Base-by-base conservation (phyloP, 2,113 vertebrate genomes). In the Pachypanchax playfairii region DNA sequence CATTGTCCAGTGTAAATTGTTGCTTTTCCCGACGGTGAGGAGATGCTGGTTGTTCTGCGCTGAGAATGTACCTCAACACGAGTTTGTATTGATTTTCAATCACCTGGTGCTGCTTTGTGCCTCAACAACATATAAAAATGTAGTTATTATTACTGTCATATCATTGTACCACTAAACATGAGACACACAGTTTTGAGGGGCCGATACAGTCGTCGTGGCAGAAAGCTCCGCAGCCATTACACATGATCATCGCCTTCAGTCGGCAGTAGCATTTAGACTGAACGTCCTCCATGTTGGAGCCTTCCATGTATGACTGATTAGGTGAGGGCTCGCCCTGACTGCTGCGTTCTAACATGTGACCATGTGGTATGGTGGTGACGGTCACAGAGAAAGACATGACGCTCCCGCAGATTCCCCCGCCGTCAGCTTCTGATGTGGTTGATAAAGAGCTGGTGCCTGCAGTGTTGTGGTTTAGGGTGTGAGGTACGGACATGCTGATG, bases 211-310 rank as follows among this genome's bases (percentile, higher is more conserved):
- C 96, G 4, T 98, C 94, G 0, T 99, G 97, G 91, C 97, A 99
- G 84, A 99, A 99, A 55, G 97, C 97, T 0, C 97, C 97, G 0
- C 97, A 99, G 26, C 97, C 97, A 84, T 96, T 95, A 89, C 96
- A 99, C 93, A 99, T 95, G 90, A 98, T 99, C 97, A 99, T 99
- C 58, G 97, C 97, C 93, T 98, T 99, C 78, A 98, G 92, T 29
- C 96, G 92, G 85, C 97, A 99, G 90, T 99, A 99, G 74, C 97
- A 99, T 62, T 96, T 95, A 6, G 97, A 94, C 63, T 96, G 94
- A 0, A 94, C 81, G 3, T 95, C 94, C 85, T 98, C 95, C 80
- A 93, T 44, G 79, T 62, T 67, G 77, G 84, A 71, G 42, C 92
- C 92, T 53, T 97, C 94, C 0, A 92, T 70, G 57, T 95, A 99